Evolutionary conservation across 2,113 vertebrate genomes (phyloP).

Genomic region (Calyptommatus sinebrachiatus): DNA sequence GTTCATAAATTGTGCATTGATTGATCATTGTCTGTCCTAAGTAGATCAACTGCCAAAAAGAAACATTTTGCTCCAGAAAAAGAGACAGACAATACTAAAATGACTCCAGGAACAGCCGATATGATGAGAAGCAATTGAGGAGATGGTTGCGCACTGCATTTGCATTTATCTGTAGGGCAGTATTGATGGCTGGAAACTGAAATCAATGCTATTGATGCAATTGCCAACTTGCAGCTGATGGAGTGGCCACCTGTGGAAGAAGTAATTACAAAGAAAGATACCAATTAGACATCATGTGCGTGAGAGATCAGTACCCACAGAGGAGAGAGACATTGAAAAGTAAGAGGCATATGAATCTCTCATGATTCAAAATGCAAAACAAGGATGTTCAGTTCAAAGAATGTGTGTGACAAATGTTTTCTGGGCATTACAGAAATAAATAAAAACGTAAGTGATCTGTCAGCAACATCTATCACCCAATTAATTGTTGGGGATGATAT

Average conservation of each 20-base stretch:
- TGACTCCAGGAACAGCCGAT: not conserved
- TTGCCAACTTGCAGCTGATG: conserved; percentile 18
- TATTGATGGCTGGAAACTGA: conserved; percentile 28
- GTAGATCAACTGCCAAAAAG: conserved; percentile 3
- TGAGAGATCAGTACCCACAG: not conserved
- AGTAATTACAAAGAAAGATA: conserved; percentile 10
- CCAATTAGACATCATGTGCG: conserved; percentile 26
- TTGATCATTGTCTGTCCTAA: conserved; percentile 9
- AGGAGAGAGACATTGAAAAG: not conserved
- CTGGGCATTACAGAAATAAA: not conserved
- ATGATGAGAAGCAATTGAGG: not conserved
- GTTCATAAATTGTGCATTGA: conserved; percentile 9
- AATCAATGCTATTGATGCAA: conserved; percentile 29
- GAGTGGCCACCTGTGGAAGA: conserved; percentile 1
- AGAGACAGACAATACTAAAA: conserved; percentile 7
- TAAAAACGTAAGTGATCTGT: not conserved
- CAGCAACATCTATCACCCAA: too few relatives aligned
- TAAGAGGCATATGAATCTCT: not conserved
- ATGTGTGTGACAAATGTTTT: not conserved
- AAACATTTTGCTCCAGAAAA: not conserved
- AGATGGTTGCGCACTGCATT: conserved; percentile 20
- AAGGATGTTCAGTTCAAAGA: not conserved
- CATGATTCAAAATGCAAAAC: not conserved
- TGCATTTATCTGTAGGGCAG: conserved; percentile 1
- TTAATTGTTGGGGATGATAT: too few relatives aligned